Conservation (phyloP, 2,797 vertebrate genomes). For the Petrocephalus schoutedeni region DNA sequence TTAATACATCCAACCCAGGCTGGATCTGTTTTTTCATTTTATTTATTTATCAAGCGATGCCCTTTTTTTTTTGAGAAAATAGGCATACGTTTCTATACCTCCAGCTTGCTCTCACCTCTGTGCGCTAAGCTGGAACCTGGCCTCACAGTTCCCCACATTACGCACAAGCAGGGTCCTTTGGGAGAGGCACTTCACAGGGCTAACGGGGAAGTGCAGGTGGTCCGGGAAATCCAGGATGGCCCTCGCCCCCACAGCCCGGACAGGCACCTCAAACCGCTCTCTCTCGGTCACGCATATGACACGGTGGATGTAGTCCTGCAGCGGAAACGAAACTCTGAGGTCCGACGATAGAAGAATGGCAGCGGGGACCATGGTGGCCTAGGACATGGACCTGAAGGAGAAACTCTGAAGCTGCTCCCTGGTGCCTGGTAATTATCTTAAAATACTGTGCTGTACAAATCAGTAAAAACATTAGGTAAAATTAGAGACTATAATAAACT, state of each 20-base stretch:
- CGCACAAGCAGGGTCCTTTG: constrained; percentile 72
- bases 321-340: neutral
- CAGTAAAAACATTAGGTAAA: neutral
- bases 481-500: neutral
- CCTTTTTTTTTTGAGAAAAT: neutral
- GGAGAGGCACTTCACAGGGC: constrained; percentile 72
- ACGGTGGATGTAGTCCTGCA: constrained; percentile 75
- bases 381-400: neutral
- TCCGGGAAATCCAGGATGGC: constrained; percentile 80
- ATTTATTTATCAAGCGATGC: neutral
- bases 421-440: constrained; percentile 6
- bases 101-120: constrained; percentile 13
- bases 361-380: neutral
- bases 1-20: neutral
- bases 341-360: neutral
- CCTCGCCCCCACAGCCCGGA: constrained; percentile 74
- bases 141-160: constrained; percentile 71
- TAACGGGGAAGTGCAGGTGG: constrained; percentile 65
- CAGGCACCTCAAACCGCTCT: constrained; percentile 77
- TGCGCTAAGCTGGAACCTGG: constrained; percentile 66
- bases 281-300: constrained; percentile 76
- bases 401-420: neutral
- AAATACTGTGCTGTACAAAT: neutral
- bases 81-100: neutral
- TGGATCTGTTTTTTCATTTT: neutral